phyloP scores from a whole-genome alignment of 2,113 vertebrate species.

The Semnornis frantzii region DNA sequence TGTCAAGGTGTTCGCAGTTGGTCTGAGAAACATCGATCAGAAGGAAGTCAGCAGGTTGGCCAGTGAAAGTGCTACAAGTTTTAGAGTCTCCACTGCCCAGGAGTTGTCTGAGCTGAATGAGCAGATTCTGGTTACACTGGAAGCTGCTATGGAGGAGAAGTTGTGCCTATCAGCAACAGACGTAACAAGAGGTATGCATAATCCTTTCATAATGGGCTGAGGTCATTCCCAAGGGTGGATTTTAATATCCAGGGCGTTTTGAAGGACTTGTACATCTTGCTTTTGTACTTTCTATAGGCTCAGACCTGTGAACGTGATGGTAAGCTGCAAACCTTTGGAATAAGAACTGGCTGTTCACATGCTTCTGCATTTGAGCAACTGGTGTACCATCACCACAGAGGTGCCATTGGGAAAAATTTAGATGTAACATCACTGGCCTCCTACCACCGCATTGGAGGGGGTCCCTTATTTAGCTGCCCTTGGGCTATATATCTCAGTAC shows the following conservation, averaged over 20 bases:
- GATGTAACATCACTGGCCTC: background rate
- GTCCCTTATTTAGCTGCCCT: background rate
- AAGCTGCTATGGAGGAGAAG: conserved; percentile 84
- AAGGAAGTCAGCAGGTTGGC: conserved; percentile 83
- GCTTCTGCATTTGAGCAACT: background rate
- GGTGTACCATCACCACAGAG: background rate
- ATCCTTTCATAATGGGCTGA: background rate
- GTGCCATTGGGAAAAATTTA: background rate
- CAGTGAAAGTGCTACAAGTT: conserved; percentile 81
- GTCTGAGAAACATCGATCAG: conserved; percentile 79
- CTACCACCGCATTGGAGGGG: rapidly evolving
- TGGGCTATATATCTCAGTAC: background rate
- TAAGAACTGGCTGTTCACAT: background rate
- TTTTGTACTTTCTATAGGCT: background rate
- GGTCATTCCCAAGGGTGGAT: background rate
- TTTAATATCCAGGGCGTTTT: background rate
- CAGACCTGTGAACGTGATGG: background rate
- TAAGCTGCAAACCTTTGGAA: background rate
- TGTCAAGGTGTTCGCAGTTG: conserved; percentile 87
- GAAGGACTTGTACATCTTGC: background rate
- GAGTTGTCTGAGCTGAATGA: conserved; percentile 90
- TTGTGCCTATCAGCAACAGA: conserved; percentile 75
- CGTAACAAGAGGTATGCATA: conserved; percentile 69
- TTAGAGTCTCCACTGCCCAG: conserved; percentile 77
- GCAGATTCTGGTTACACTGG: conserved; percentile 85